Conservation (phyloP, 2,797 vertebrate genomes). For the Varecia variegata region DNA sequence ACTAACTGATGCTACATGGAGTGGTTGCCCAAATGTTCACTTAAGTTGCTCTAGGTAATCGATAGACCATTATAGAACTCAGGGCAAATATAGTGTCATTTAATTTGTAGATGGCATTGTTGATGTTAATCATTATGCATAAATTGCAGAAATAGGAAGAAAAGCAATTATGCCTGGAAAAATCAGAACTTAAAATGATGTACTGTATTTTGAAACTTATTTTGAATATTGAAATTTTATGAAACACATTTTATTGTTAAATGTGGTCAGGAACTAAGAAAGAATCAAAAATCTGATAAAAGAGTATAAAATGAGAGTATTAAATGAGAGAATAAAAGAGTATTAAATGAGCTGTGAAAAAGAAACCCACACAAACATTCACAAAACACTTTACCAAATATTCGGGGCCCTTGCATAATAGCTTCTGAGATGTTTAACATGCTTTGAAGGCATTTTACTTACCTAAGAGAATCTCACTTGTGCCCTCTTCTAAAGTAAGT, state of each 20-base stretch:
- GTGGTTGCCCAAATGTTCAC: neutral
- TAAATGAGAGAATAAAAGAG: no score
- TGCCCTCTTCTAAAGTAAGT: neutral
- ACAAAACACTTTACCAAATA: neutral
- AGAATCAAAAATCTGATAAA: conserved; percentile 16
- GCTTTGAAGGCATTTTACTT: neutral
- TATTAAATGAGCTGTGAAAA: neutral
- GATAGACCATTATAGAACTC: neutral
- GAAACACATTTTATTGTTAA: conserved; percentile 17
- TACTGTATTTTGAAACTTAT: neutral
- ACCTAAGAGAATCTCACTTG: conserved; percentile 35
- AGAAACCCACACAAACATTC: neutral
- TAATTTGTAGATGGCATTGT: neutral
- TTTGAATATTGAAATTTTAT: neutral
- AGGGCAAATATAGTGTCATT: neutral
- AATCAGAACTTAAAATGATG: neutral
- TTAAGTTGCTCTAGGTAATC: neutral
- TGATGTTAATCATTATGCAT: conserved; percentile 29
- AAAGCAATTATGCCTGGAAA: neutral
- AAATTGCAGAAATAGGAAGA: neutral
- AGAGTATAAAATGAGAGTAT: conserved; percentile 23
- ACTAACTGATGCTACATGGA: neutral
- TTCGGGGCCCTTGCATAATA: neutral
- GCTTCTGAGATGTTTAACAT: neutral
- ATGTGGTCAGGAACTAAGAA: conserved; percentile 1